These are phyloP conservation scores for Neodiprion fabricii DNA, from an alignment of 1,140 invertebrate genomes.

Conservation along the genomic window DNA sequence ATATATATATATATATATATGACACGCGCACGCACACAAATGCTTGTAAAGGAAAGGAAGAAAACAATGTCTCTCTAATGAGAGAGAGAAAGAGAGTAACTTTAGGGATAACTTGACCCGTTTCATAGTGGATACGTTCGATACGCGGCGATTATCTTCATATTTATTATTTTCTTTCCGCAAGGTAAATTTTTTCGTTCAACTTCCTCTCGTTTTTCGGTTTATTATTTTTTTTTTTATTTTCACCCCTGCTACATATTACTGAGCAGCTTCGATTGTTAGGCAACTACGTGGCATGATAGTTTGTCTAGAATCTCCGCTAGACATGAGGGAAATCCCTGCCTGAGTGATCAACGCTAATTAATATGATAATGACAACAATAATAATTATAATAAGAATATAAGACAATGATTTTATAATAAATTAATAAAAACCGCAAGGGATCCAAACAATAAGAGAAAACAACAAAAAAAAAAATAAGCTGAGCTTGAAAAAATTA, in stretches of 20 bases:
- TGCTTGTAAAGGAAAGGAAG: background rate
- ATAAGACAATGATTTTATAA: background rate
- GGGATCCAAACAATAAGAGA: background rate
- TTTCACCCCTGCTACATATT: too few relatives aligned
- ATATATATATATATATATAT: too few relatives aligned
- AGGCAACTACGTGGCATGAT: too few relatives aligned
- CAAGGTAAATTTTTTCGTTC: conserved; percentile 3
- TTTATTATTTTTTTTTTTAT: too few relatives aligned
- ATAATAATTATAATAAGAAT: conserved; percentile 13
- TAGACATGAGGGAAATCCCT: conserved; percentile 44
- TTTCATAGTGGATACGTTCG: too few relatives aligned
- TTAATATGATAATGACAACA: conserved; percentile 6
- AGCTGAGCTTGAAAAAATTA: conserved; percentile 29
- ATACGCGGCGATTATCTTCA: conserved; percentile 9
- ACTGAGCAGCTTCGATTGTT: too few relatives aligned
- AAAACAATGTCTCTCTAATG: background rate
- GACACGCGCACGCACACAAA: background rate
- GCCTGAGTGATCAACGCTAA: background rate
- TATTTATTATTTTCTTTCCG: conserved; percentile 14
- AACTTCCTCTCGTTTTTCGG: too few relatives aligned
- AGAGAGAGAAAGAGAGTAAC: background rate
- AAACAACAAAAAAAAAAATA: conserved; percentile 16
- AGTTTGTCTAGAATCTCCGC: conserved; percentile 53
- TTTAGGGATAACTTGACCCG: background rate
- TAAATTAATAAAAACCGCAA: background rate